phyloP scores from a whole-genome alignment of 2,888 invertebrate species.

The Nephrotoma guestfalica region DNA sequence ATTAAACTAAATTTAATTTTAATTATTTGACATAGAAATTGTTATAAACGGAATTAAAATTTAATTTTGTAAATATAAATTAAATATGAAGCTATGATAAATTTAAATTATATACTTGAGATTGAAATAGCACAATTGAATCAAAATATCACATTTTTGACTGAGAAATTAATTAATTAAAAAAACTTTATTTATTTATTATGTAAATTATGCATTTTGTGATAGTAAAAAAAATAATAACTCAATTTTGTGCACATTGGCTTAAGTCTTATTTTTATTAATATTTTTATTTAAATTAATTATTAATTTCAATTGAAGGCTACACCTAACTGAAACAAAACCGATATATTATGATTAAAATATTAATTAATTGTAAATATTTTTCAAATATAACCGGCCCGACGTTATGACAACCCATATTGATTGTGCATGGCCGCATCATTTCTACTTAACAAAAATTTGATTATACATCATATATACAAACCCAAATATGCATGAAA shows the following conservation, averaged over 20 bases:
- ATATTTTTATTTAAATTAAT: not conserved
- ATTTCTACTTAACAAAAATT: not conserved
- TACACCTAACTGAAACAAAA: not conserved
- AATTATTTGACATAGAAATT: not conserved
- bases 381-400: conserved; percentile 8
- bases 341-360: not conserved
- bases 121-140: conserved; percentile 1
- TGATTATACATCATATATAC: not conserved
- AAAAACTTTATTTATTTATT: not conserved
- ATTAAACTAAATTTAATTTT: not conserved
- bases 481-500: not conserved
- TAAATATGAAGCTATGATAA: not conserved
- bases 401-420: conserved; percentile 9
- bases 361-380: not conserved
- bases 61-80: not conserved
- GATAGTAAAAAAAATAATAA: not conserved
- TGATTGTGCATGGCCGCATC: conserved; percentile 5
- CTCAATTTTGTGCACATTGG: not conserved
- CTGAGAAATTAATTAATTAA: conserved; percentile 1
- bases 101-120: not conserved
- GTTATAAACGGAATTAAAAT: not conserved
- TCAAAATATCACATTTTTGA: conserved; percentile 1
- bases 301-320: not conserved
- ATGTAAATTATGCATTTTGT: not conserved
- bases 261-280: not conserved